Evolutionary conservation across 2,797 vertebrate genomes (phyloP).

Genomic region (Galagoides demidoff): DNA sequence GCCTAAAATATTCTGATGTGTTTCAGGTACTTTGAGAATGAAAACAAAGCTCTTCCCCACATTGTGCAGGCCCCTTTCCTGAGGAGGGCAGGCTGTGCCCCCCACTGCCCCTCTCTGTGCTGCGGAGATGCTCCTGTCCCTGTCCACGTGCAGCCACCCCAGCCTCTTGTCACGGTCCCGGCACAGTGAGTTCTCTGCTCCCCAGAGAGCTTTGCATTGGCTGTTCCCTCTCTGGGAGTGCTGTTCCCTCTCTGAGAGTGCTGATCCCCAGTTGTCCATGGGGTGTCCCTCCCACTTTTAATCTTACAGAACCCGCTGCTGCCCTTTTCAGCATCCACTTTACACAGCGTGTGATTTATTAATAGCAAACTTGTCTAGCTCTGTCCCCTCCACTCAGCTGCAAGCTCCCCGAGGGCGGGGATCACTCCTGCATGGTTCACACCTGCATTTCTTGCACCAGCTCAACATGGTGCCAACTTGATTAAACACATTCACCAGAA

Average conservation of each 20-base stretch:
- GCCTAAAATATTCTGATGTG: too few species aligned
- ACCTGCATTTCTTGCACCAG: too few species aligned
- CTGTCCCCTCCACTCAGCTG: background rate
- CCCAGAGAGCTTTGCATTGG: accelerated
- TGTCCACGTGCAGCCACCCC: accelerated
- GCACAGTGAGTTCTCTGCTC: accelerated
- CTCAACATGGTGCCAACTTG: accelerated
- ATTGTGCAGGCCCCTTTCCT: accelerated
- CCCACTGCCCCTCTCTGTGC: accelerated
- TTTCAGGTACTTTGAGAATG: background rate
- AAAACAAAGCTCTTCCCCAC: accelerated
- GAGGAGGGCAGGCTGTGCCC: accelerated
- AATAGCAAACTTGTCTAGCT: background rate
- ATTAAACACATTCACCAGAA: background rate
- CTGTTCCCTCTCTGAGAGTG: background rate
- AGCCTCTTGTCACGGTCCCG: accelerated
- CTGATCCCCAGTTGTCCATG: too few species aligned
- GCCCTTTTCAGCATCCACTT: background rate
- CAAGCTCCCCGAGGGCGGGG: background rate
- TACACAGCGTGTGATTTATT: accelerated
- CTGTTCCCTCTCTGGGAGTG: background rate
- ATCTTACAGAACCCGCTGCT: background rate
- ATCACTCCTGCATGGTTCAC: background rate
- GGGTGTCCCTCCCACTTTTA: accelerated
- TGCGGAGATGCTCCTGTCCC: accelerated